phyloP scores from a whole-genome alignment of 2,113 vertebrate species.

The Turdus rufiventris region DNA sequence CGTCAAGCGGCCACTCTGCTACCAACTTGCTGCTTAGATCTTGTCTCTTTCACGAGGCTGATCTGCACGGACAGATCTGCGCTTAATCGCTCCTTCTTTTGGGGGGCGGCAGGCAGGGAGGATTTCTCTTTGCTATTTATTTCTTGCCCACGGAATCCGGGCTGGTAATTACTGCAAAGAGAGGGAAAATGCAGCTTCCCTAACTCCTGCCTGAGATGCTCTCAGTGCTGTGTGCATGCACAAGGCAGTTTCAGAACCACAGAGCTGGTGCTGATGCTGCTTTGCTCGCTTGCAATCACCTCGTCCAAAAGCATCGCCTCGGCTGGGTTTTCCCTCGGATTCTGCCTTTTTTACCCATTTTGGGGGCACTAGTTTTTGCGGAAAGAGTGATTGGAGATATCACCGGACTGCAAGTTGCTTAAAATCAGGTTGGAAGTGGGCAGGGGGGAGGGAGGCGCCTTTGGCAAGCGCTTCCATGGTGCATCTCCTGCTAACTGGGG shows the following conservation, averaged over 20 bases:
- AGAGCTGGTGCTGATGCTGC: conserved; percentile 65
- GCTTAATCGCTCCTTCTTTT: not conserved
- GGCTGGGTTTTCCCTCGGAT: conserved; percentile 52
- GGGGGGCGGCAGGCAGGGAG: conserved; percentile 10
- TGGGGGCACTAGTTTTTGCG: conserved; percentile 46
- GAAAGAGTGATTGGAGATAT: conserved; percentile 27
- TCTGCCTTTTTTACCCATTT: conserved; percentile 51
- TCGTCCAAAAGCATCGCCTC: conserved; percentile 59
- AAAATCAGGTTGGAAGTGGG: conserved; percentile 68
- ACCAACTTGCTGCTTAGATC: conserved; percentile 60
- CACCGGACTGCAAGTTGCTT: conserved; percentile 47
- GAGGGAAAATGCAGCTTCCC: conserved; percentile 43
- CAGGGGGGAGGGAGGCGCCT: conserved; percentile 60
- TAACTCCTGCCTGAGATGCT: conserved; percentile 61
- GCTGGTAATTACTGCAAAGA: conserved; percentile 63
- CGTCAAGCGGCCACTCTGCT: conserved; percentile 53
- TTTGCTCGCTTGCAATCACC: conserved; percentile 58
- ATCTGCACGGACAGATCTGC: conserved; percentile 34
- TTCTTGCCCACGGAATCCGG: conserved; percentile 58
- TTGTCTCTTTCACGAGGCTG: conserved; percentile 47
- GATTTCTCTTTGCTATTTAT: conserved; percentile 51
- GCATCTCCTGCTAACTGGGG: conserved; percentile 65
- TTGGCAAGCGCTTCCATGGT: conserved; percentile 59
- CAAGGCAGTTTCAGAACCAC: conserved; percentile 65
- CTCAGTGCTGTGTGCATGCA: conserved; percentile 55